phyloP scores from a whole-genome alignment of 2,888 invertebrate species.

The Adelphocoris suturalis region DNA sequence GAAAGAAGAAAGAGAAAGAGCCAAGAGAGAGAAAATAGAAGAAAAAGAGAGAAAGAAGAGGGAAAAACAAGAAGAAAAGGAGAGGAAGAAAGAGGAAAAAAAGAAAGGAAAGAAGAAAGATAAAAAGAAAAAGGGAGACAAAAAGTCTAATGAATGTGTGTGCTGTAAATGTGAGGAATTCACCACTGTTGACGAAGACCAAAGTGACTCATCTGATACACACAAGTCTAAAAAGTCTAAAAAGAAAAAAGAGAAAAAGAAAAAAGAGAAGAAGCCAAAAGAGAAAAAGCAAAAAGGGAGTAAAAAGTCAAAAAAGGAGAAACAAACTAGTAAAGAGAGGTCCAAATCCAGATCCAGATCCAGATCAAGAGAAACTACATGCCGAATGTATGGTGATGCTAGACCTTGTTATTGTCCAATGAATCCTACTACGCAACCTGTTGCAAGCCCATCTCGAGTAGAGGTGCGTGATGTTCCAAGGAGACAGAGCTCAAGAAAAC shows the following conservation, averaged over 20 bases:
- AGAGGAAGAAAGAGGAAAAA: not conserved
- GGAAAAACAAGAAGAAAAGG: constrained; percentile 17
- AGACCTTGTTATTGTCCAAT: not conserved
- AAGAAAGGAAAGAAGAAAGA: not conserved
- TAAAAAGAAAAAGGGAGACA: not conserved
- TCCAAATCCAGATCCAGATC: too few relatives aligned
- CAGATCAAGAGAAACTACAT: too few relatives aligned
- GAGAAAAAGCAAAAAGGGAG: not conserved
- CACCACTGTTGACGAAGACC: not conserved
- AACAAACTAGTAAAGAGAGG: too few relatives aligned
- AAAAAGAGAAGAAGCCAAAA: not conserved
- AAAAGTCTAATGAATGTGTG: not conserved
- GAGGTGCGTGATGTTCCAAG: too few relatives aligned
- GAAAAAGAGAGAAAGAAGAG: not conserved
- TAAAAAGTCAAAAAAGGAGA: not conserved
- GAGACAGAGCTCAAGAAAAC: too few relatives aligned
- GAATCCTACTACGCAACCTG: not conserved
- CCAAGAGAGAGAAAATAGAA: not conserved
- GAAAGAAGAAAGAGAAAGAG: not conserved
- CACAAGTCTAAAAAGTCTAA: not conserved
- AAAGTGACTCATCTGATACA: not conserved
- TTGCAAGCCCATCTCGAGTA: too few relatives aligned
- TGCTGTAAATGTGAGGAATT: not conserved
- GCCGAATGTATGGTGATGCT: not conserved
- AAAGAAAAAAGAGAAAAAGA: not conserved